These are phyloP conservation scores for Oscheius onirici DNA, from an alignment of 2,888 invertebrate species.

Conservation along the genomic window DNA sequence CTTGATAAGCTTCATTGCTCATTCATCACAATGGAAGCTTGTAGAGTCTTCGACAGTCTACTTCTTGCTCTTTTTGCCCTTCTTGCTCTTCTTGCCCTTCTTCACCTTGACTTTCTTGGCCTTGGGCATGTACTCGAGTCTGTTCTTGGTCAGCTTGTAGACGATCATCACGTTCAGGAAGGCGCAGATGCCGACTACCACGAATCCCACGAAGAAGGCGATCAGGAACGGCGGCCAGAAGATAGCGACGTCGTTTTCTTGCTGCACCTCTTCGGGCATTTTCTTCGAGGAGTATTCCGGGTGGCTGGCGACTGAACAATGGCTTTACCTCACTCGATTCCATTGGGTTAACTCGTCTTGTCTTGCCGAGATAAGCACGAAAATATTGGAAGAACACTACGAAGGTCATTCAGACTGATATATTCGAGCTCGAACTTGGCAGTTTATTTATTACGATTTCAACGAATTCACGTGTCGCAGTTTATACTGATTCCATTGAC, in stretches of 20 bases:
- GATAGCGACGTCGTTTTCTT: background rate
- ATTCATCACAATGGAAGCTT: no score
- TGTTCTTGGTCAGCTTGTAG: slow-evolving; percentile 29
- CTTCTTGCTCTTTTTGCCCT: slow-evolving; percentile 38
- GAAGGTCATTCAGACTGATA: no score
- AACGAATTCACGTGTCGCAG: no score
- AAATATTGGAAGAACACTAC: no score
- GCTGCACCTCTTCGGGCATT: no score
- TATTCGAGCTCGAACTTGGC: no score
- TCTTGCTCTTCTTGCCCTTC: slow-evolving; percentile 34
- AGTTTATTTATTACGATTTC: no score
- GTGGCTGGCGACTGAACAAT: background rate
- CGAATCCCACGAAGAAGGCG: background rate
- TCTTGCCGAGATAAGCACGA: no score
- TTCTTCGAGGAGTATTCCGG: no score
- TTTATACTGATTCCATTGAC: no score
- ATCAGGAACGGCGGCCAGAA: slow-evolving; percentile 9
- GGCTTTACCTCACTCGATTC: background rate
- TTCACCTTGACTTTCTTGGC: slow-evolving; percentile 47
- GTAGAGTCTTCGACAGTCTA: background rate
- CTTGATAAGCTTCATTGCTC: no score
- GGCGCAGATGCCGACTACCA: slow-evolving; percentile 2
- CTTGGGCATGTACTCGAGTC: slow-evolving; percentile 40
- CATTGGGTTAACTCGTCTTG: background rate
- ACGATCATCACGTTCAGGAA: slow-evolving; percentile 29